These are phyloP conservation scores for Brachyistius frenatus DNA, from an alignment of 2,113 vertebrate genomes.

Conservation along the genomic window DNA sequence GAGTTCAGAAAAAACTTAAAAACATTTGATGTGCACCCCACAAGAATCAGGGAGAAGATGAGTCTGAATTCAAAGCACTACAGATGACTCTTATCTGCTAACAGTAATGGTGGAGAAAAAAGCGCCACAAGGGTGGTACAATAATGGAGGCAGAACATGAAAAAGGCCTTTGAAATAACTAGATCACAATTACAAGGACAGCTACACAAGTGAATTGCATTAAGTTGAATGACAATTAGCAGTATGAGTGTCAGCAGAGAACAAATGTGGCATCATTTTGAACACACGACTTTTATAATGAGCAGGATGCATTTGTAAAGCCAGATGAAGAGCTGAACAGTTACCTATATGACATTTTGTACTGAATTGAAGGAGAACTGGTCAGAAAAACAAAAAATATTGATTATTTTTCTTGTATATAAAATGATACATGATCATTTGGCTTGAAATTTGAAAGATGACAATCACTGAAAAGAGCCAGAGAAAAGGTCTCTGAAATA, in stretches of 20 bases:
- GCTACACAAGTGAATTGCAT: neutral
- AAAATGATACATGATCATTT: neutral
- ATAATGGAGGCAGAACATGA: slow-evolving; percentile 46
- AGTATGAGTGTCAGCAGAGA: slow-evolving; percentile 12
- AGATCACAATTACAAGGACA: slow-evolving; percentile 51
- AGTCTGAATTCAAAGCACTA: slow-evolving; percentile 31
- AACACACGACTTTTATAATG: neutral
- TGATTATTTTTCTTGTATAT: too few species aligned
- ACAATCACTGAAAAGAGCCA: neutral
- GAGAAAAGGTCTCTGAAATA: too few species aligned
- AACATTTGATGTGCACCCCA: slow-evolving; percentile 1
- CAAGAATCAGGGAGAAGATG: slow-evolving; percentile 7
- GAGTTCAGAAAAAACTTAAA: slow-evolving; percentile 24
- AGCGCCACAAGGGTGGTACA: slow-evolving; percentile 37
- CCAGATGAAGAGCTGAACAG: neutral
- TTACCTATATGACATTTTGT: neutral
- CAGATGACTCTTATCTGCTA: slow-evolving; percentile 27
- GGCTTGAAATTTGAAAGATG: neutral
- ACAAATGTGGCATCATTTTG: neutral
- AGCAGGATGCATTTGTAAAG: neutral
- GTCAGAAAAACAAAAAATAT: too few species aligned
- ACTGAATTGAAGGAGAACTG: too few species aligned
- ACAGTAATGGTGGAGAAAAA: slow-evolving; percentile 47
- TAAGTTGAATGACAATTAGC: slow-evolving; percentile 48
- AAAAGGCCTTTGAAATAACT: slow-evolving; percentile 65